phyloP scores from a whole-genome alignment of 2,888 invertebrate genomes.

The Steinernema scapterisci region DNA sequence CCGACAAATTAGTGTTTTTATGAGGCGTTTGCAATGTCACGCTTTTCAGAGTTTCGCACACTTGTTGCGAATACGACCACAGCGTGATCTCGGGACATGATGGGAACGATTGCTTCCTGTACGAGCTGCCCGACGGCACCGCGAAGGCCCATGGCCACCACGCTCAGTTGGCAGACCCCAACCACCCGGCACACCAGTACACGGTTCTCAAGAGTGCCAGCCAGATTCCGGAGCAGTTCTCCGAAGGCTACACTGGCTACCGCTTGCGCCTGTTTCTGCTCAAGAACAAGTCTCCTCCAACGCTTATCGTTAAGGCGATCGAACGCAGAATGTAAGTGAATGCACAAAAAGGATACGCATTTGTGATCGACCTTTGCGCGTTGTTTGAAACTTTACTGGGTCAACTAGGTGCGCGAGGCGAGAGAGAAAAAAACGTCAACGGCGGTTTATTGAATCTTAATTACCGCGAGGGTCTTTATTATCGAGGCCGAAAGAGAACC shows the following conservation, averaged over 20 bases:
- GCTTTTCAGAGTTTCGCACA: constrained; percentile 60
- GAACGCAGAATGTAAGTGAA: constrained; percentile 46
- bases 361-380: constrained; percentile 24
- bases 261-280: constrained; percentile 63
- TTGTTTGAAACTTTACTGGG: constrained; percentile 33
- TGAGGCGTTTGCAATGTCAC: neutral
- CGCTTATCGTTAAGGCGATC: constrained; percentile 65
- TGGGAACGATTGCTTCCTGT: constrained; percentile 66
- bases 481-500: constrained; percentile 18
- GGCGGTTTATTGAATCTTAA: constrained; percentile 27
- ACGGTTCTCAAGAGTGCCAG: constrained; percentile 53
- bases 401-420: constrained; percentile 29
- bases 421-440: neutral
- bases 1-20: constrained; percentile 1
- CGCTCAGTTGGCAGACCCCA: constrained; percentile 30
- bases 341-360: constrained; percentile 4
- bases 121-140: constrained; percentile 63
- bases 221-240: constrained; percentile 63
- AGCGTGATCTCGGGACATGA: constrained; percentile 55
- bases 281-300: constrained; percentile 65
- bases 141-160: constrained; percentile 30
- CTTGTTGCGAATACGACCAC: constrained; percentile 61
- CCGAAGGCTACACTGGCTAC: constrained; percentile 61
- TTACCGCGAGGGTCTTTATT: constrained; percentile 28
- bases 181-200: constrained; percentile 37